Evolutionary conservation across 2,797 vertebrate species (phyloP).

Genomic region (Kryptopterus vitreolus): DNA sequence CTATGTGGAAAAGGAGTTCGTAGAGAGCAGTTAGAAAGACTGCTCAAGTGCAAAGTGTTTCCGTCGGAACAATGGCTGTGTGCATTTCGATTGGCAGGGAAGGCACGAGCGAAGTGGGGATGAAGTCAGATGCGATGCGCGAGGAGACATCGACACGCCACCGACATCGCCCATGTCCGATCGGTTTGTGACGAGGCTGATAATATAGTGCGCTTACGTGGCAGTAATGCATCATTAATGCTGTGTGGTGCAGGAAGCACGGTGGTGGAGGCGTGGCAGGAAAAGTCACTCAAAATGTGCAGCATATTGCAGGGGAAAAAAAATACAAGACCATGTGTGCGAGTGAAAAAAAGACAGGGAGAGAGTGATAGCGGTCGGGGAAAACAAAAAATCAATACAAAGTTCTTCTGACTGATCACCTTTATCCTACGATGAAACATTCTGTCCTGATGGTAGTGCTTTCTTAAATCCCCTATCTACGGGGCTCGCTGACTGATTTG

Average conservation of each 20-base stretch:
- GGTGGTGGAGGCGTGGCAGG: not conserved
- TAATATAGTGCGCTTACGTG: not conserved
- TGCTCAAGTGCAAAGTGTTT: not conserved
- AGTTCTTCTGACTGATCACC: not conserved
- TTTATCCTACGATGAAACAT: not conserved
- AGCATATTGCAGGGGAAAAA: not conserved
- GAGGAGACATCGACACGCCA: no score
- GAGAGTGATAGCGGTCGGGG: no score
- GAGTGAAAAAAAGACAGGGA: no score
- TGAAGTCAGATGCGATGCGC: not conserved
- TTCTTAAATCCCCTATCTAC: not conserved
- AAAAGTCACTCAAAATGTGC: not conserved
- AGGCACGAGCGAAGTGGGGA: not conserved
- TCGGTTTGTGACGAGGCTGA: no score
- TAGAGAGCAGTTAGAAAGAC: not conserved
- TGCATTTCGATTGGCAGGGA: not conserved
- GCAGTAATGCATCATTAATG: not conserved
- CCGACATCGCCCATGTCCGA: no score
- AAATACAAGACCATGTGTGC: not conserved
- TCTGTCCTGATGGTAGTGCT: not conserved
- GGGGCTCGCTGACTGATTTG: not conserved
- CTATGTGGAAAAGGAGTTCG: not conserved
- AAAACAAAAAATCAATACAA: not conserved
- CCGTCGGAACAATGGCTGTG: not conserved
- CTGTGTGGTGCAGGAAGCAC: not conserved